Evolutionary conservation across 2,113 vertebrate species (phyloP), one percentile per base, ranked within the genome.

Genomic region (Oncorhynchus clarkii): DNA sequence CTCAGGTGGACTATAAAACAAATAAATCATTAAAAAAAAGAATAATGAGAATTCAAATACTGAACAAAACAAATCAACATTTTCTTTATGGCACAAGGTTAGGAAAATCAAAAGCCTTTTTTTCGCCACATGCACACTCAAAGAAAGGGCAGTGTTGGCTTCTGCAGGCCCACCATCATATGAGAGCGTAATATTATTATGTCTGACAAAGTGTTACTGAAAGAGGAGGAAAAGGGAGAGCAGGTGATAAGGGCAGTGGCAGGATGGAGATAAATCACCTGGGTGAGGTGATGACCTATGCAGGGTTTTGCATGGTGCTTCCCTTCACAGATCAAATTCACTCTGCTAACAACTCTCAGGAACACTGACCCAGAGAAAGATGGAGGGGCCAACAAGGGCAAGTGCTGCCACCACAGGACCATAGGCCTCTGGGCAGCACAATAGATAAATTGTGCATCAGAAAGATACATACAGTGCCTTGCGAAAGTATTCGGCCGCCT

Each of bases 381-480:
- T 69, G 67, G 81, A 86, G 71, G 62, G 74, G 78, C 79, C 74
- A 64, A 45, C 1, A 57, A 29, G 39, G 64, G 76, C 54, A 69
- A 79, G 81, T 75, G 85, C 29, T 78, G 69, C 75, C 72, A 77
- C 83, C 75, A 45, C 39, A 45, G 39, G 39, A 45, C 39, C 39
- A 80, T 74, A 70, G 86, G 78, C 81, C 73, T 75, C 68, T n/a
- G 12, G 82, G 75, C 75, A 79, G 74, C 49, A 90, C 86, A 89
- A 90, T 84, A 88, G 87, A 91, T 91, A 91, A 89, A 90, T 84
- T 91, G 85, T 86, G 70, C 68, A 18, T 70, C 3, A 54, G 16
- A 54, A 85, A 62, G 5, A 45, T 45, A n/a, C 91, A 92, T 92
- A n/a, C n/a, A n/a, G n/a, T n/a, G n/a, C n/a, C n/a, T n/a, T n/a